Percentiles rank a stretch among this genome's conserved stretches.
Evolutionary conservation across 2,797 vertebrate species (phyloP).

Genomic region (Chaunax sp.): DNA sequence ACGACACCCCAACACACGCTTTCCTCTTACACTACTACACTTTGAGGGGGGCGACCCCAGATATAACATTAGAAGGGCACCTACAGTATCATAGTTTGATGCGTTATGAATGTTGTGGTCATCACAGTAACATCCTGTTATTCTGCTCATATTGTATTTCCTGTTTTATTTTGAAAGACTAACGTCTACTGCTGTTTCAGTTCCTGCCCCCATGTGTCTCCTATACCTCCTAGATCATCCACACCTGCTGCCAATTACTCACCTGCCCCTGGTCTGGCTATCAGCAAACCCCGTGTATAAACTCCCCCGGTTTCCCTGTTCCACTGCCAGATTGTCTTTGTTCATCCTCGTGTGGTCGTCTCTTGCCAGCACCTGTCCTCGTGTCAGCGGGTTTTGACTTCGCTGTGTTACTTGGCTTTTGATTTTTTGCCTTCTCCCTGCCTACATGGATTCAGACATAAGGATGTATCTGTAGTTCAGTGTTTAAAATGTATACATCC

Average conservation of each 20-base stretch:
- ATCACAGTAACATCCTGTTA: no score
- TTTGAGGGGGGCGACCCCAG: no score
- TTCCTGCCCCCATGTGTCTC: background rate
- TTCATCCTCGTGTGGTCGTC: background rate
- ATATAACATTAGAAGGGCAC: no score
- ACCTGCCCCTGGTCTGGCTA: background rate
- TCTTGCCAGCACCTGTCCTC: background rate
- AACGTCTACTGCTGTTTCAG: background rate
- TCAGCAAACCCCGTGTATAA: background rate
- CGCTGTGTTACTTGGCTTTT: background rate
- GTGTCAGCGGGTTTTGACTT: no score
- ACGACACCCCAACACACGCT: background rate
- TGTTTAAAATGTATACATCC: conserved; percentile 40
- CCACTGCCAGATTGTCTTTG: background rate
- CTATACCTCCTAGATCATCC: background rate
- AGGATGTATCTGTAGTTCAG: conserved; percentile 18
- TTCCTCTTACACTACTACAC: background rate
- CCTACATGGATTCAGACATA: conserved; percentile 12
- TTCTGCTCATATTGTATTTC: no score
- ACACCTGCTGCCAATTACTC: background rate
- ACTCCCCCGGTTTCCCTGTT: background rate
- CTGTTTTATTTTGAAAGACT: background rate
- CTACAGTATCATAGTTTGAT: no score
- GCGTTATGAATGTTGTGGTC: no score
- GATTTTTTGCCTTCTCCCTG: background rate